These are phyloP conservation scores for Crotophaga sulcirostris DNA, from an alignment of 2,113 vertebrate genomes.

Conservation along the genomic window DNA sequence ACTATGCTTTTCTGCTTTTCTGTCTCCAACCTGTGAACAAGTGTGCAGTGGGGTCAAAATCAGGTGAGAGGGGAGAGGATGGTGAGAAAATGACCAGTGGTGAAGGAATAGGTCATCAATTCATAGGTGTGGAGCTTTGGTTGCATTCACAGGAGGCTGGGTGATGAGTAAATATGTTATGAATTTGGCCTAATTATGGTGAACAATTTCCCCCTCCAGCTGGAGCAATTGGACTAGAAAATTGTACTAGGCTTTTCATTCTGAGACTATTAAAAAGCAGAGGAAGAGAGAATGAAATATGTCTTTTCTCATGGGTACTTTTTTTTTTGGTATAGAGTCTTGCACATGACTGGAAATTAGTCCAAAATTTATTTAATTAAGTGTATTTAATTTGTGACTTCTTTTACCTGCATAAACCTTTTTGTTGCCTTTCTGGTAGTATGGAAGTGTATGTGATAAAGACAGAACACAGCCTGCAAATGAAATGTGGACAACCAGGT, in stretches of 20 bases:
- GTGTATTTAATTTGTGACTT: neutral
- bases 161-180: neutral
- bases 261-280: neutral
- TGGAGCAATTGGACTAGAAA: constrained; percentile 45
- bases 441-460: neutral
- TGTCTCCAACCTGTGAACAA: accelerated
- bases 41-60: accelerated
- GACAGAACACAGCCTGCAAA: neutral
- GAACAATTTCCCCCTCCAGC: neutral
- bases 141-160: accelerated
- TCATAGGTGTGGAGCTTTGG: neutral
- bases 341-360: neutral
- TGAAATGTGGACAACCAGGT: accelerated
- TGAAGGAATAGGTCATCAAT: accelerated
- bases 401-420: neutral
- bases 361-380: neutral
- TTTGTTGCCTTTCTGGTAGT: accelerated
- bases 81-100: accelerated
- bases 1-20: too few relatives aligned
- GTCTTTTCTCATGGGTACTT: neutral
- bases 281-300: neutral
- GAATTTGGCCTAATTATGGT: constrained; percentile 20
- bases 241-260: constrained; percentile 27
- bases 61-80: neutral
- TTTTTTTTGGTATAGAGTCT: neutral